A percentile compares a stretch with the other conserved stretches of the same genome.
Conservation (phyloP, 2,888 invertebrate genomes). For the Ellobium chinense region DNA sequence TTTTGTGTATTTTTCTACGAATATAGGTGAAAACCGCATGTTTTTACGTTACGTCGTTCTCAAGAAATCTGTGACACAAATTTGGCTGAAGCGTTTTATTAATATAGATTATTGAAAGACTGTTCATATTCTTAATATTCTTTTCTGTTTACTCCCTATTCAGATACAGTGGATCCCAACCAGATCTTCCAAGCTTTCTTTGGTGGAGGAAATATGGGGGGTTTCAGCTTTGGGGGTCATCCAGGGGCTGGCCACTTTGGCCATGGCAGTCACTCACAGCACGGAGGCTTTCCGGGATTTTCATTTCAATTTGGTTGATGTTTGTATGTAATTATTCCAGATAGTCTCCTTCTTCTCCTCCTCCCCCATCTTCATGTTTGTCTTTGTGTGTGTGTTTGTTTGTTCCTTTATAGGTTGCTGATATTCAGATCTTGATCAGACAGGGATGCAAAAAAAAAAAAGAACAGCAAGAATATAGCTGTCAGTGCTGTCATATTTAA, state of each 20-base stretch:
- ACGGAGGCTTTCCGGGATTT: conserved; percentile 82
- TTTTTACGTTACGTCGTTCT: no score
- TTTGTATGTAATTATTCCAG: not conserved
- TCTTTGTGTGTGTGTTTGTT: not conserved
- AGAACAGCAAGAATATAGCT: no score
- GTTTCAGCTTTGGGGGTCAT: conserved; percentile 51
- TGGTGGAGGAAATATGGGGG: conserved; percentile 78
- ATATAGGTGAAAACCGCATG: no score
- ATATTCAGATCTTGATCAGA: conserved; percentile 11
- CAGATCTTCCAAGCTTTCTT: conserved; percentile 93
- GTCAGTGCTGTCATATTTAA: no score
- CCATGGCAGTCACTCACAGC: conserved; percentile 75
- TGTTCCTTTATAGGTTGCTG: not conserved
- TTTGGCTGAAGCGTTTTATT: no score
- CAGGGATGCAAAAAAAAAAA: no score
- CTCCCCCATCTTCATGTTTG: not conserved
- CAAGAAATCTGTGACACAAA: no score
- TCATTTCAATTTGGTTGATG: conserved; percentile 84
- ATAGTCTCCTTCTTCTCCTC: not conserved
- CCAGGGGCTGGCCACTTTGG: conserved; percentile 45
- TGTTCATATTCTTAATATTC: no score
- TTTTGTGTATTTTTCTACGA: no score
- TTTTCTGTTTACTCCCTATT: no score
- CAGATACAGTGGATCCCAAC: conserved; percentile 85
- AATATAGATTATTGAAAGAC: no score